Base-by-base conservation (phyloP, 2,888 invertebrate species). In the Drosophila lacicola region DNA sequence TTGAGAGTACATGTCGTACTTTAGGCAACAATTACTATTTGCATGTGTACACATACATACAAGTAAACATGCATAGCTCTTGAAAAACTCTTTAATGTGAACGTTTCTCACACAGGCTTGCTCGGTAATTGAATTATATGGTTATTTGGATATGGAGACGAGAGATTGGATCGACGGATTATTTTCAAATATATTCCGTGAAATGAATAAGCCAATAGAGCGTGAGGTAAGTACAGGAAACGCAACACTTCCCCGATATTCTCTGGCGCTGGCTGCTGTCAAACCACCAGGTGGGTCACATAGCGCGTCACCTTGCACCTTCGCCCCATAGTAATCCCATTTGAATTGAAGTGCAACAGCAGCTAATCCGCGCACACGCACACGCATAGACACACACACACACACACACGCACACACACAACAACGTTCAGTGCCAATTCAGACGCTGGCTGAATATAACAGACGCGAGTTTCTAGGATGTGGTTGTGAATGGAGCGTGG, bases 141-240 rank as follows among this genome's bases (percentile, higher is more conserved):
- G 98, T 1, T 95, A 96, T 72, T 93, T 98, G 54, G 97, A 98
- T 92, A 96, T 97, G 1, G 93, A 95, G 17, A 97, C 97, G 0
- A 94, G 98, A 87, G 98, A 98, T 91, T 98, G 98, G 98, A 96
- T 97, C 1, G 98, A 98, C 91, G 98, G 98, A 10, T 93, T 98
- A 41, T 94, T 98, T 79, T 98, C 98, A 2, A 96, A 95, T 90
- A 97, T 98, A 90, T 98, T 98, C 92, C 94, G 98, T 49, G 97
- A 97, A 90, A 96, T 98, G 93, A 98, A 98, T 93, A 96, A 94
- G 93, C 96, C 95, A 0, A 92, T 94, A 1, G 93, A 93, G 21
- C 90, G 89, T 49, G 91, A 92, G 80, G 92, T 92, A 90, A 86
- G 90, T 84, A 51, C 29, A 29, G 29, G 29, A 29, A n/a, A 49